These are phyloP conservation scores for Triplophysa tibetana DNA, from an alignment of 2,113 vertebrate genomes.

Conservation along the genomic window DNA sequence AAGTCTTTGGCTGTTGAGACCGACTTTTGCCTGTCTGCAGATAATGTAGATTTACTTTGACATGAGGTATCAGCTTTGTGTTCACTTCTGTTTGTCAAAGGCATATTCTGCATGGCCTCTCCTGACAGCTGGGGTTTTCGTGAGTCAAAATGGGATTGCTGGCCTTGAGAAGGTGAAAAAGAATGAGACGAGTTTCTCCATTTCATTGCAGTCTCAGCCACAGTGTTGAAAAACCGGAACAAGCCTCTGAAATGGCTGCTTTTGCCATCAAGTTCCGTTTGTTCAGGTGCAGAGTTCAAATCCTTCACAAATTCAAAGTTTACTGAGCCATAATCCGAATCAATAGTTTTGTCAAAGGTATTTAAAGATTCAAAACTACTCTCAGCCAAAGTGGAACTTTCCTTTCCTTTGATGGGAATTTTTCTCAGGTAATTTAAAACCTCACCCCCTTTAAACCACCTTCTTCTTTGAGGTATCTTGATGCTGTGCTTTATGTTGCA, in stretches of 20 bases:
- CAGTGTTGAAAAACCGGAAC: conserved; percentile 82
- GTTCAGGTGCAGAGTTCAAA: conserved; percentile 65
- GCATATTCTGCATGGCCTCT: conserved; percentile 63
- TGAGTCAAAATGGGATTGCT: conserved; percentile 66
- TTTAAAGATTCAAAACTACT: conserved; percentile 77
- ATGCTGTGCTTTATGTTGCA: conserved; percentile 66
- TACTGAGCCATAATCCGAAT: conserved; percentile 76
- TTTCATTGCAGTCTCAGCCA: conserved; percentile 83
- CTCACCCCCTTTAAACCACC: conserved; percentile 75
- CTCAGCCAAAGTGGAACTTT: conserved; percentile 72
- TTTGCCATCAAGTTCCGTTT: conserved; percentile 70
- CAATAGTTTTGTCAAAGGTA: conserved; percentile 73
- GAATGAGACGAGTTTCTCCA: conserved; percentile 80
- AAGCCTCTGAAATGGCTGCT: conserved; percentile 79
- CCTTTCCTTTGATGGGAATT: conserved; percentile 79
- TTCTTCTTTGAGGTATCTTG: conserved; percentile 66
- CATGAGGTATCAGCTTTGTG: conserved; percentile 50
- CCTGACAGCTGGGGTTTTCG: conserved; percentile 62
- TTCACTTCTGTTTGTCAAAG: conserved; percentile 68
- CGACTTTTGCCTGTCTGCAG: conserved; percentile 63
- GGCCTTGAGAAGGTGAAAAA: conserved; percentile 76
- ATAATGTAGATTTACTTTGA: conserved; percentile 63
- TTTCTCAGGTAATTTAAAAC: conserved; percentile 88
- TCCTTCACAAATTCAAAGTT: conserved; percentile 76
- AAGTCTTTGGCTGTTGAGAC: conserved; percentile 41